Evolutionary conservation across 2,113 vertebrate species (phyloP).

Genomic region (Eonycteris spelaea): DNA sequence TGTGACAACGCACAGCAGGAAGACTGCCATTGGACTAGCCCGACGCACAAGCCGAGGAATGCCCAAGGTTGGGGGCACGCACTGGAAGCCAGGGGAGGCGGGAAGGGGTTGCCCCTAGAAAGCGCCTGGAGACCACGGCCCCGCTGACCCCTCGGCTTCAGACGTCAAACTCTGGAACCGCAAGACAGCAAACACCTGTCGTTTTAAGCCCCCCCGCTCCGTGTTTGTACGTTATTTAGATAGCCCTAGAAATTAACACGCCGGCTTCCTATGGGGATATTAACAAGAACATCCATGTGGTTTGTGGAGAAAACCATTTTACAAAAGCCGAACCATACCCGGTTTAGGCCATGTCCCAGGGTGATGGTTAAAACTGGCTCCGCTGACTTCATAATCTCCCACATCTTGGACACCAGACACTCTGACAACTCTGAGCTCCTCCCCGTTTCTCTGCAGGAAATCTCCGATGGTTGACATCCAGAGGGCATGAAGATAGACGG

Average conservation of each 20-base stretch:
- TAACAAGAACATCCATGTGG: neutral
- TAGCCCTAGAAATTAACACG: neutral
- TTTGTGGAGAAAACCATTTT: neutral
- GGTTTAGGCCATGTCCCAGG: neutral
- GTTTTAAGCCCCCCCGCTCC: neutral
- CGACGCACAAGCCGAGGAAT: neutral
- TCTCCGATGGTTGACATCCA: neutral
- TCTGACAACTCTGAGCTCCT: neutral
- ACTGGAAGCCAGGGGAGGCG: neutral
- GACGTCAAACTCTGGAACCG: neutral
- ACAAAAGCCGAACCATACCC: neutral
- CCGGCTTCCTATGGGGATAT: neutral
- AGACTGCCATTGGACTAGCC: accelerated
- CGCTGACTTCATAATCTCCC: neutral
- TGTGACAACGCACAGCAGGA: neutral
- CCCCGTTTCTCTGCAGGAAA: neutral
- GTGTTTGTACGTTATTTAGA: neutral
- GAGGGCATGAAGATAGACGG: neutral
- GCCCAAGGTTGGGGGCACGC: accelerated
- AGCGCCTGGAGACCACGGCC: too few species aligned
- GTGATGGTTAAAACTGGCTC: neutral
- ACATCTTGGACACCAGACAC: accelerated
- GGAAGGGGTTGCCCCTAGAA: too few species aligned
- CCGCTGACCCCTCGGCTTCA: neutral
- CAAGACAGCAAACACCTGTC: neutral